Evolutionary conservation across 64 coral and sea anemone species (phyloP).

Genomic region (Stylophora pistillata): DNA sequence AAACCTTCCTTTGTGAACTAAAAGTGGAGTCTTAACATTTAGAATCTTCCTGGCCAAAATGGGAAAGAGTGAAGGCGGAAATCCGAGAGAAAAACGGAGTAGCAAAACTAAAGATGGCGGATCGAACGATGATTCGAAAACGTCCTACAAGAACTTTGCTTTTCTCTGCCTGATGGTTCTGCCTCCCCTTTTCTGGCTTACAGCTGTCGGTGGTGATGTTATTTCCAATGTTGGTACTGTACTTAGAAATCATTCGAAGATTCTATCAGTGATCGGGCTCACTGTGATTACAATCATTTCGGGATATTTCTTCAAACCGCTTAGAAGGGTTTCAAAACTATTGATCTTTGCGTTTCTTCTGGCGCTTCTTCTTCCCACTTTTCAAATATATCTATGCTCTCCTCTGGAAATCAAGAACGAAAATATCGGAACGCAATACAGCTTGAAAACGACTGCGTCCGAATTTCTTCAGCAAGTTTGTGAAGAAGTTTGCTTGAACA

Average conservation of each 20-base stretch:
- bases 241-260: conserved; percentile 57
- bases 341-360: conserved; percentile 57
- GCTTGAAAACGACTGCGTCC: conserved; percentile 70
- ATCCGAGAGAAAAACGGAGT: neutral
- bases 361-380: conserved; percentile 77
- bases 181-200: conserved; percentile 75
- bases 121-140: conserved; percentile 4
- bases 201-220: conserved; percentile 64
- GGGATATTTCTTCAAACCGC: conserved; percentile 46
- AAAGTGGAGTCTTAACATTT: neutral
- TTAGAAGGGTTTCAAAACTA: conserved; percentile 53
- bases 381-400: conserved; percentile 95
- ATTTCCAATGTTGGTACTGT: conserved; percentile 68
- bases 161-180: conserved; percentile 76
- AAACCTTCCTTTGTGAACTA: neutral
- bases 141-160: conserved; percentile 70
- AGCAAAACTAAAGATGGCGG: conserved; percentile 22
- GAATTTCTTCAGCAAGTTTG: conserved; percentile 87
- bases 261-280: conserved; percentile 9
- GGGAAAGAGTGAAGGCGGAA: neutral
- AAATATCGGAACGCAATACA: conserved; percentile 91
- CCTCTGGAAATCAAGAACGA: conserved; percentile 87
- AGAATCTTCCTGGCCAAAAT: neutral
- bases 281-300: conserved; percentile 51
- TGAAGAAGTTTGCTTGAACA: conserved; percentile 76